Evolutionary conservation across 1,140 invertebrate genomes (phyloP), one percentile per base, ranked within the genome.

Genomic region (Drosophila sproati): DNA sequence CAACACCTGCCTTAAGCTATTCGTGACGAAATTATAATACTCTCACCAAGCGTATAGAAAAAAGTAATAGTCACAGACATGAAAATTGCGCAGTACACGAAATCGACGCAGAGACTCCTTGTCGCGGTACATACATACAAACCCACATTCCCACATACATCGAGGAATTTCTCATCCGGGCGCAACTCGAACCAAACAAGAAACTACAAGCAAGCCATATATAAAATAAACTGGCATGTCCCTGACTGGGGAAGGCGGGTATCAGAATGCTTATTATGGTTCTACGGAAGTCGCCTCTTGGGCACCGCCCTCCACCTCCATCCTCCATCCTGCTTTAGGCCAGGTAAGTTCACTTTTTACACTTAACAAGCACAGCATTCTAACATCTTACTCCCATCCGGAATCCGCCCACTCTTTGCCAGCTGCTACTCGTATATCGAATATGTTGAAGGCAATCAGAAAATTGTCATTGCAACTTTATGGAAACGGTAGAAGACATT

Each of bases 271-370:
- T 69, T 69, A 51, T 51, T 62, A 51, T 20, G 66, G 50, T 34
- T 69, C 20, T 39, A 31, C 64, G 72, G 72, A 69, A 69, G 64
- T 70, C 66, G 69, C 54, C 47, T 47, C 62, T 72, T 72, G 61
- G 35, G 62, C 43, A 7, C 39, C 3, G 39, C 34, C 6, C 10
- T 35, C 8, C 7, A 7, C 56, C 3, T 41, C 3, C 28, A 5
- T 52, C 31, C 56, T 62, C 50, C 57, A 5, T 52, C 31, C 56
- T 62, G 50, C 57, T 43, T 1, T n/a, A 20, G 55, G 37, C 57
- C 67, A 59, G 39, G 67, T 45, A 69, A 73, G 80, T 83, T 83
- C 73, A 83, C 81, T 83, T 83, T 77, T 83, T 86, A 78, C 82
- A 78, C 78, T 75, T 80, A 73, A 77, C 64, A 67, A 75, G 64